These are phyloP conservation scores for Arenaria interpres DNA, from an alignment of 2,113 vertebrate genomes.

Conservation along the genomic window DNA sequence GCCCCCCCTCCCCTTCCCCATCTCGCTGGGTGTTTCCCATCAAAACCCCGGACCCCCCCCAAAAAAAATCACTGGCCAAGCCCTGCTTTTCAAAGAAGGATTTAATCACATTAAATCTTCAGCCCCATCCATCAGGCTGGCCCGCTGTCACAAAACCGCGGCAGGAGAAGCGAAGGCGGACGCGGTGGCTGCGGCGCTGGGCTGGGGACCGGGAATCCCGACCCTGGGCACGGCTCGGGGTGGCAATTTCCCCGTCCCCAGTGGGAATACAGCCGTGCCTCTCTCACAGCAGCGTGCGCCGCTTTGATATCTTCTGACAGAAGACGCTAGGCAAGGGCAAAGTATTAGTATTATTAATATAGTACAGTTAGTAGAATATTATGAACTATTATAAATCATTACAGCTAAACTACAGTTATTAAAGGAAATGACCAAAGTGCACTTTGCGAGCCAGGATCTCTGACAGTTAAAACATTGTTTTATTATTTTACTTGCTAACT, in stretches of 20 bases:
- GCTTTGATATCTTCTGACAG: conserved; percentile 50
- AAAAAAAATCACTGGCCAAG: background rate
- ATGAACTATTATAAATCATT: conserved; percentile 71
- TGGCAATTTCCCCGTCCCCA: background rate
- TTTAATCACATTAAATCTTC: conserved; percentile 18
- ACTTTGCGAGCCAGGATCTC: conserved; percentile 45
- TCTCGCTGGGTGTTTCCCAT: background rate
- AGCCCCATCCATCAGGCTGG: background rate
- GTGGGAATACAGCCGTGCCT: background rate
- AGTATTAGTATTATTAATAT: conserved; percentile 69
- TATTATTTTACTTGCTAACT: conserved; percentile 68
- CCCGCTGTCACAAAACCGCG: background rate
- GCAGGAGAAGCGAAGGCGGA: background rate
- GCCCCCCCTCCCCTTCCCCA: background rate
- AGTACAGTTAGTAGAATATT: conserved; percentile 72
- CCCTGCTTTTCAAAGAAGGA: conserved; percentile 2
- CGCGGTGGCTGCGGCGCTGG: background rate
- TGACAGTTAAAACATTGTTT: conserved; percentile 58
- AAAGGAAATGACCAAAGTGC: conserved; percentile 71
- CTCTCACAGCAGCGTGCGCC: background rate
- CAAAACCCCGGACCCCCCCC: background rate
- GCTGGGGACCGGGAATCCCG: background rate
- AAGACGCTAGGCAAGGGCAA: conserved; percentile 52
- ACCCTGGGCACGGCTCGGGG: background rate
- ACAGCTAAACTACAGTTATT: conserved; percentile 65